These are phyloP conservation scores for Trichosurus vulpecula DNA, from an alignment of 2,797 vertebrate species.

Conservation along the genomic window DNA sequence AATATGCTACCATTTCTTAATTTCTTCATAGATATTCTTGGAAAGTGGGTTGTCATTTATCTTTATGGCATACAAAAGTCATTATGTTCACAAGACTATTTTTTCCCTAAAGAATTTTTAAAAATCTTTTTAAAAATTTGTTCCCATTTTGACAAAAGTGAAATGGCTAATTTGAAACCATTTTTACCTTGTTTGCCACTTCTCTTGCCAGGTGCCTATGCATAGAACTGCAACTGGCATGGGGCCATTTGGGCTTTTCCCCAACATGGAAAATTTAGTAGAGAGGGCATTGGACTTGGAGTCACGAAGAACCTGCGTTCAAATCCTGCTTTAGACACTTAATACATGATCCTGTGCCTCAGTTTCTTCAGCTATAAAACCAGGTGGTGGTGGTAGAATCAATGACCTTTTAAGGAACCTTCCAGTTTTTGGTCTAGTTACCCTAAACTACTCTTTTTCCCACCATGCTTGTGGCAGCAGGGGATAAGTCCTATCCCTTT, in stretches of 20 bases:
- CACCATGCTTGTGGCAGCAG: background rate
- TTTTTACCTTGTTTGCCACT: background rate
- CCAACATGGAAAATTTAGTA: background rate
- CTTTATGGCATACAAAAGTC: conserved; percentile 13
- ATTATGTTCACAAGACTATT: conserved; percentile 8
- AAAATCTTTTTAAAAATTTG: conserved; percentile 11
- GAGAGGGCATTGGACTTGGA: background rate
- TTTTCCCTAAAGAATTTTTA: background rate
- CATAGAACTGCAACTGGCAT: background rate
- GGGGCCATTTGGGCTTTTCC: background rate
- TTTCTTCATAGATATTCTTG: conserved; percentile 28
- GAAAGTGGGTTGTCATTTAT: conserved; percentile 36
- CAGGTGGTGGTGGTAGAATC: background rate
- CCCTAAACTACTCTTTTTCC: background rate
- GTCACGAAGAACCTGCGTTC: background rate
- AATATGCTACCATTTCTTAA: conserved; percentile 46
- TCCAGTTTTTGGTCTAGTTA: background rate
- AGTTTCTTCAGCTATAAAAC: background rate
- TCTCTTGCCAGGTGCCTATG: background rate
- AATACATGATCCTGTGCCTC: background rate
- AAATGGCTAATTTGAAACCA: background rate
- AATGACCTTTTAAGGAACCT: background rate
- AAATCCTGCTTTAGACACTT: background rate
- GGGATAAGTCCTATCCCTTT: background rate
- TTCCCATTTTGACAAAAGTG: background rate